Conservation (phyloP, 1,140 invertebrate genomes). For the Anoplophora glabripennis region DNA sequence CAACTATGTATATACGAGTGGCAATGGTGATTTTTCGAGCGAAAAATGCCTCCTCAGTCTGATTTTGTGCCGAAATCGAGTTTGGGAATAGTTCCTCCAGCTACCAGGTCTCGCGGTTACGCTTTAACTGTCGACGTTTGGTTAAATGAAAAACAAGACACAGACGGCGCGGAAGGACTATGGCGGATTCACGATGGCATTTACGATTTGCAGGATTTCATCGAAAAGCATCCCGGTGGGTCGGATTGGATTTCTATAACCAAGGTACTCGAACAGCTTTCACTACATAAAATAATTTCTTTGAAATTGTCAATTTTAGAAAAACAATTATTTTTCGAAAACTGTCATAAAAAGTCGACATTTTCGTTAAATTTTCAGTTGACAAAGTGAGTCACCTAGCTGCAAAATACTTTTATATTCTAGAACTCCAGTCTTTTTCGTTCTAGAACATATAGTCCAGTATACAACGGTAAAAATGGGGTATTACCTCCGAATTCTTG, state of each 20-base stretch:
- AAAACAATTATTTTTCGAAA: too few species aligned
- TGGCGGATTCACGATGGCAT: slow-evolving; percentile 76
- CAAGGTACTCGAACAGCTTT: slow-evolving; percentile 23
- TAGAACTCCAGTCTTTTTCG: too few species aligned
- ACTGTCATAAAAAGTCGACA: too few species aligned
- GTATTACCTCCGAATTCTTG: too few species aligned
- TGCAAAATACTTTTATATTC: too few species aligned
- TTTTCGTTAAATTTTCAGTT: too few species aligned
- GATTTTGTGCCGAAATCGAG: slow-evolving; percentile 20
- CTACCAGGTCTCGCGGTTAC: slow-evolving; percentile 16
- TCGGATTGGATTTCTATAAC: slow-evolving; percentile 62
- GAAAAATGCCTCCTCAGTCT: slow-evolving; percentile 28
- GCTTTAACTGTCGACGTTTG: slow-evolving; percentile 26
- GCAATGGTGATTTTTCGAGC: neutral
- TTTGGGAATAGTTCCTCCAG: slow-evolving; percentile 26
- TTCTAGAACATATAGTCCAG: too few species aligned
- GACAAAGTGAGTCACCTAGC: too few species aligned
- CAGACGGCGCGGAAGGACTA: slow-evolving; percentile 67
- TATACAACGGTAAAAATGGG: too few species aligned
- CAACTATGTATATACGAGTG: too few species aligned
- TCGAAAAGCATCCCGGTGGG: slow-evolving; percentile 74
- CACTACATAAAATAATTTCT: too few species aligned
- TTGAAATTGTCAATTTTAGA: too few species aligned
- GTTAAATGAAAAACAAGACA: slow-evolving; percentile 30
- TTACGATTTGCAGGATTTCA: slow-evolving; percentile 70